Conservation (phyloP, 30 jellyfish, hydroid and myxozoan species). For the Chironex yamaguchii region DNA sequence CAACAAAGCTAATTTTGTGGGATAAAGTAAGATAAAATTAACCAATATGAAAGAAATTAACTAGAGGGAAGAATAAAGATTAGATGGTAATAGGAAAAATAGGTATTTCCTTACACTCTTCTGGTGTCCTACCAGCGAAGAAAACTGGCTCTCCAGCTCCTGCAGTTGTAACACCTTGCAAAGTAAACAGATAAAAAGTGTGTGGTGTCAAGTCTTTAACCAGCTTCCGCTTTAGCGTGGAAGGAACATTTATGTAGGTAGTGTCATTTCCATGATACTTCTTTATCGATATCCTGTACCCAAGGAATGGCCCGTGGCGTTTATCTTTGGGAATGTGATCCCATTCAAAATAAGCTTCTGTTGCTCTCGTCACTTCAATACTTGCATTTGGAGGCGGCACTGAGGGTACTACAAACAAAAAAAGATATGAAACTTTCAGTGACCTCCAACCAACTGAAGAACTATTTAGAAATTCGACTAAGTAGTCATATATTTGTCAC, state of each 20-base stretch:
- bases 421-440: no score
- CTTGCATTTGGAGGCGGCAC: constrained; percentile 11
- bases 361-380: constrained; percentile 40
- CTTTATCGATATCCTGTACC: constrained; percentile 65
- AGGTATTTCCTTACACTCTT: constrained; percentile 64
- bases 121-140: constrained; percentile 44
- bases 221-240: constrained; percentile 13
- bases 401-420: constrained; percentile 33
- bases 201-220: constrained; percentile 51
- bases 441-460: no score
- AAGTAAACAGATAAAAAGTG: constrained; percentile 28
- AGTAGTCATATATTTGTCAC: no score
- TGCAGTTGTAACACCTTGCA: constrained; percentile 61
- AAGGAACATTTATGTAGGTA: constrained; percentile 10
- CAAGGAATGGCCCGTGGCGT: constrained; percentile 68
- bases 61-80: no score
- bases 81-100: no score
- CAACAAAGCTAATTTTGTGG: no score
- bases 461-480: no score
- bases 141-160: constrained; percentile 72
- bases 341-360: constrained; percentile 76
- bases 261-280: constrained; percentile 18
- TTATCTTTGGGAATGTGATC: constrained; percentile 31
- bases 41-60: no score
- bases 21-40: no score